Base-by-base conservation (phyloP, 2,888 invertebrate species). In the Cenopis cana region DNA sequence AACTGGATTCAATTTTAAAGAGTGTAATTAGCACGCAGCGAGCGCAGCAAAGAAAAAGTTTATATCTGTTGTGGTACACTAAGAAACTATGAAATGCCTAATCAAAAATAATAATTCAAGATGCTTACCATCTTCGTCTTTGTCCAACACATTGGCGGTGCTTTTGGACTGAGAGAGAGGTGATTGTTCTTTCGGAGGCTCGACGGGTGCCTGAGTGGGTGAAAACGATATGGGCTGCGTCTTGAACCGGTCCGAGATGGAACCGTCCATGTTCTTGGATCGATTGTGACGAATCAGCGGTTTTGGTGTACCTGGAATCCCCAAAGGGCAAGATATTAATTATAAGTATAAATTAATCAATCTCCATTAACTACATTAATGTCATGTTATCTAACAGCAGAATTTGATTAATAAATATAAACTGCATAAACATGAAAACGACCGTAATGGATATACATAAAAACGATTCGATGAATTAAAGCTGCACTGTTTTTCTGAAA, bases 221-320 rank as follows among this genome's bases (percentile, higher is more conserved):
- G 95, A 94, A 74, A 94, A 92, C 2, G 96, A 95, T 46, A 97
- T 95, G 0, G 97, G 96, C 90, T 97, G 96, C 1, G 96, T 97
- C 76, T 95, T 94, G 88, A 95, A 96, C 73, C 93, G 94, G 60
- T 94, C 93, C 65, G 84, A 82, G 75, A 92, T 85, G n/a, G 89
- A 83, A 17, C 87, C 83, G 60, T 86, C 87, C 76, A 93, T 93
- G 81, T 90, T 93, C 74, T 91, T 93, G 68, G 91, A 90, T 77
- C 93, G 89, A 79, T 86, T 91, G 86, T 94, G 93, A 70, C 93
- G 93, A 49, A 94, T 81, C 69, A 93, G 77, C 68, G 93, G 93
- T 78, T 89, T 93, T 36, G 93, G 92, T 64, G 87, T 88, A 61
- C 93, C 94, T 94, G 89, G n/a, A 94, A 93, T 74, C 59, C 52